Evolutionary conservation across 1,140 invertebrate species (phyloP).

Genomic region (Drosophila virilis): DNA sequence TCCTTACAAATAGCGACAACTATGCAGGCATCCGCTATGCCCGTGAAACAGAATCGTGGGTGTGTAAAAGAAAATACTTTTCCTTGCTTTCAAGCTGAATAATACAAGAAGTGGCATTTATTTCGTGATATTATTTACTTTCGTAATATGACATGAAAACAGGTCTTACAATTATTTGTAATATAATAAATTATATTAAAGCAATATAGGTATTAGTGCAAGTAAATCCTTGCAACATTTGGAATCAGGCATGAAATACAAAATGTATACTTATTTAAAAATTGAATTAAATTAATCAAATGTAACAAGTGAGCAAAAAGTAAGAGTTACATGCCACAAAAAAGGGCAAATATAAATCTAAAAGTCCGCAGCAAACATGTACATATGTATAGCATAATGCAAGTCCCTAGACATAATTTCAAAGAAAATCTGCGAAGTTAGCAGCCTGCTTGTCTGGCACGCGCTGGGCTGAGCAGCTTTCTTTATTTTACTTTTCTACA

Average conservation of each 20-base stretch:
- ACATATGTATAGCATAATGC: not conserved
- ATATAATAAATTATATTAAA: not conserved
- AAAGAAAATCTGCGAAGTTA: conserved; percentile 14
- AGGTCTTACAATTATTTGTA: not conserved
- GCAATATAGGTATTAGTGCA: too few relatives aligned
- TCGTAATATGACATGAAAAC: too few relatives aligned
- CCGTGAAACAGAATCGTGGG: not conserved
- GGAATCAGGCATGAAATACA: too few relatives aligned
- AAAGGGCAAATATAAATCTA: not conserved
- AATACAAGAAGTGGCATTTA: not conserved
- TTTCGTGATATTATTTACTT: not conserved
- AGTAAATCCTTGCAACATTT: too few relatives aligned
- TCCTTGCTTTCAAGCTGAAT: not conserved
- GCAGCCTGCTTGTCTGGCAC: conserved; percentile 40
- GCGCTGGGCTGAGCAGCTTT: conserved; percentile 50
- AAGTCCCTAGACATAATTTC: conserved; percentile 24
- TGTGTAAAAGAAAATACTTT: not conserved
- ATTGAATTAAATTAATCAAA: conserved; percentile 8
- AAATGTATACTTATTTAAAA: too few relatives aligned
- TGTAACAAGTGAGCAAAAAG: not conserved
- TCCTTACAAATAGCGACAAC: conserved; percentile 15
- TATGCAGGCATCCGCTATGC: not conserved
- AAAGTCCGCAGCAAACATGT: conserved; percentile 12
- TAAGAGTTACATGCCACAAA: not conserved
- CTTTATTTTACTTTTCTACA: conserved; percentile 51